These are phyloP conservation scores for Montipora capitata DNA, from an alignment of 92 coral and sea anemone species.

Conservation along the genomic window DNA sequence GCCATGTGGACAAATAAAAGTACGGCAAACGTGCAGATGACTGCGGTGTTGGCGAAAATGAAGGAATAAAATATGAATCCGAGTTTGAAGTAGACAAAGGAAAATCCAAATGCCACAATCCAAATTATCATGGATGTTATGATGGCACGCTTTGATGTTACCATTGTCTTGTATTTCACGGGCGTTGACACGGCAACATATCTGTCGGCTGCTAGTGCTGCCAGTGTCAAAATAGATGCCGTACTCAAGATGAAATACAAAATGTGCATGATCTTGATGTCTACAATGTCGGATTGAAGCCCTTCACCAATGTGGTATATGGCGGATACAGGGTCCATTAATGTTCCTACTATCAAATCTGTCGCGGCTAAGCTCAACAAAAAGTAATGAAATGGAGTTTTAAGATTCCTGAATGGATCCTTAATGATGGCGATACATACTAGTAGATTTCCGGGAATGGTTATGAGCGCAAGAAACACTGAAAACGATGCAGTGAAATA, in stretches of 20 bases:
- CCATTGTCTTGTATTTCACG: constrained; percentile 69
- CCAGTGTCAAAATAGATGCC: constrained; percentile 88
- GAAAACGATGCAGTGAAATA: constrained; percentile 84
- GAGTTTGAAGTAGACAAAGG: constrained; percentile 79
- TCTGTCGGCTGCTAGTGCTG: constrained; percentile 86
- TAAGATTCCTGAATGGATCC: constrained; percentile 89
- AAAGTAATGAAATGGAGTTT: constrained; percentile 89
- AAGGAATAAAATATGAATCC: constrained; percentile 86
- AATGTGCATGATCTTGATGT: constrained; percentile 75
- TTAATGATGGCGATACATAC: constrained; percentile 83
- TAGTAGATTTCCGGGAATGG: constrained; percentile 88
- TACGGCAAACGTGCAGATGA: constrained; percentile 84
- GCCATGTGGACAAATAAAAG: constrained; percentile 84
- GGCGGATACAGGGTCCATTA: constrained; percentile 87
- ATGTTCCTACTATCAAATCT: constrained; percentile 85
- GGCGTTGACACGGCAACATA: constrained; percentile 86
- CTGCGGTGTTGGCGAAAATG: constrained; percentile 89
- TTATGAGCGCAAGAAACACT: constrained; percentile 70
- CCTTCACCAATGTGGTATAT: constrained; percentile 86
- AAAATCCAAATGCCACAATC: constrained; percentile 73
- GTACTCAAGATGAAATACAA: constrained; percentile 84
- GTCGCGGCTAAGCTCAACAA: constrained; percentile 86
- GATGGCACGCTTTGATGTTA: constrained; percentile 76
- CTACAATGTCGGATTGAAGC: constrained; percentile 65
- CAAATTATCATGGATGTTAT: constrained; percentile 77